Base-by-base conservation (phyloP, 2,888 invertebrate genomes). In the Lamellibrachia columna region DNA sequence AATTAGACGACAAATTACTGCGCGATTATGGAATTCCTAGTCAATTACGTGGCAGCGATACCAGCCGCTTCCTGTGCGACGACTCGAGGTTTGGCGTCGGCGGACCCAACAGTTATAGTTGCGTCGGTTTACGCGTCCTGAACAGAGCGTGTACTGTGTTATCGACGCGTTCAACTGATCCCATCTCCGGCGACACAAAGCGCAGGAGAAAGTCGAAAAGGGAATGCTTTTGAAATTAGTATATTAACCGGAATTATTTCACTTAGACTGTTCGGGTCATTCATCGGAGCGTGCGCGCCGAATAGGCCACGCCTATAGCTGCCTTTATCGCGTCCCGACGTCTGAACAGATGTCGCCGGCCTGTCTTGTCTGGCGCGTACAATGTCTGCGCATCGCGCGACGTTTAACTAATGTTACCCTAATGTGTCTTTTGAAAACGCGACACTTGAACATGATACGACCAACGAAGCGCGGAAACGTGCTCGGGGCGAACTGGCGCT, bases 361-460 rank as follows among this genome's bases (percentile, higher is more conserved):
- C 4, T 75, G 75, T 75, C 75, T 75, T 75, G 75, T 75, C 75
- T 75, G 75, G 22, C 15, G 75, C 75, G 15, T n/a, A 6, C 6
- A 75, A 15, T 22, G 75, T 75, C 75, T 75, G 75, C 22, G 15
- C 15, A 75, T 75, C 75, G 75, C 15, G 15, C 75, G 75, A 75
- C 11, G 75, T 75, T 75, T 75, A 75, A 75, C 75, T 75, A 75
- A 75, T 75, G 75, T 75, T 75, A 75, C 75, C 75, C 75, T 75
- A 75, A 75, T 75, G 75, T 75, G 75, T 75, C 75, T 75, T 75
- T 75, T 75, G 75, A 75, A 75, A 22, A 75, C 22, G 75, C 75
- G 75, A 75, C 75, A 75, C 75, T 75, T 75, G 75, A 15, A n/a
- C 22, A 6, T 15, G 75, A 75, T 75, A 75, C 15, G 75, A 75